Percentiles rank a stretch among this genome's conserved stretches.
Conservation (phyloP, 2,888 invertebrate species). For the Zhuqinia jingwanae region DNA sequence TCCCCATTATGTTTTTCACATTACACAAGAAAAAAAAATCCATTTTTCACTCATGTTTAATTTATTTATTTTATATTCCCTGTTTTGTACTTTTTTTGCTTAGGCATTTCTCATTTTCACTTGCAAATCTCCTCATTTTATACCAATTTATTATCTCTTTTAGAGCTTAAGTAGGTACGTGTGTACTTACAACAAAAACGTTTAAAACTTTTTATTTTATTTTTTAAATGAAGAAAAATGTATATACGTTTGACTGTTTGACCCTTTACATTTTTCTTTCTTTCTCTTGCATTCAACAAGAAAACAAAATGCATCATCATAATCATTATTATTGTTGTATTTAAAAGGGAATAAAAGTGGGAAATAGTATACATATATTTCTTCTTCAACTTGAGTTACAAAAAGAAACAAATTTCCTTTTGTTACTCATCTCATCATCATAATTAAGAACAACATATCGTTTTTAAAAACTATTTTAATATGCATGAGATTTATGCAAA, state of each 20-base stretch:
- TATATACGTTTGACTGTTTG: constrained; percentile 63
- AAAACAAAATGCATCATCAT: constrained; percentile 9
- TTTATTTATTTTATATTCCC: constrained; percentile 43
- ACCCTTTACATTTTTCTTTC: constrained; percentile 34
- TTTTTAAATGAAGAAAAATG: constrained; percentile 13
- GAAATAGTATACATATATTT: constrained; percentile 14
- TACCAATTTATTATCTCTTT: constrained; percentile 58
- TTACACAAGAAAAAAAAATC: constrained; percentile 8
- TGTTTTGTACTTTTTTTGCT: constrained; percentile 42
- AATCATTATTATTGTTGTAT: constrained; percentile 5
- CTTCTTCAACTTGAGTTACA: too few relatives aligned
- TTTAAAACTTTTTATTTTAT: neutral
- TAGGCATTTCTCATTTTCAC: constrained; percentile 47
- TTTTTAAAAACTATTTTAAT: constrained; percentile 63
- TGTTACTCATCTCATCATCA: neutral
- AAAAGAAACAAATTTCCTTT: constrained; percentile 26
- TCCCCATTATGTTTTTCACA: constrained; percentile 27
- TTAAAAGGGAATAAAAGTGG: constrained; percentile 36
- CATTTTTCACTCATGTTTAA: constrained; percentile 53
- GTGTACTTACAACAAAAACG: neutral
- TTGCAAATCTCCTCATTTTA: constrained; percentile 60
- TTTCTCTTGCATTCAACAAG: neutral
- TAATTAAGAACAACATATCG: constrained; percentile 6
- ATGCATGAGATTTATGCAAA: constrained; percentile 72
- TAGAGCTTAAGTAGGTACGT: constrained; percentile 4